Evolutionary conservation across 2,113 vertebrate species (phyloP).

Genomic region (Sorex fumeus): DNA sequence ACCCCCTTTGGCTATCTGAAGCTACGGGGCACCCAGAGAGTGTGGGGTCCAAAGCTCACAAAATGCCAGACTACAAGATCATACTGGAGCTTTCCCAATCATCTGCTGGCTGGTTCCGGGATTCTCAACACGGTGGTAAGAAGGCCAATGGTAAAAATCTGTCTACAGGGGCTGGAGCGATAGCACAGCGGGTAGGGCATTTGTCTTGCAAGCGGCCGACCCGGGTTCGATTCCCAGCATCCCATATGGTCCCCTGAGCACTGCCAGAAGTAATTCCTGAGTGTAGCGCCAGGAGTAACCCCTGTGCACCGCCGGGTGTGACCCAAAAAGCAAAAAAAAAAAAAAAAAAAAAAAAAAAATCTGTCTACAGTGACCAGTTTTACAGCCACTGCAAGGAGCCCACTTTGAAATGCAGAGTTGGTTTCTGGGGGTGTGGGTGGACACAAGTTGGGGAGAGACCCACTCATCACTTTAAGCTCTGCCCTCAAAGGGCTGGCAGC

Average conservation of each 20-base stretch:
- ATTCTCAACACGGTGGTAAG: neutral
- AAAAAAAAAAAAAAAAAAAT: too few species aligned
- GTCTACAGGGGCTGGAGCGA: too few species aligned
- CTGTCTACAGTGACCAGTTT: neutral
- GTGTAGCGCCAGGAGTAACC: too few species aligned
- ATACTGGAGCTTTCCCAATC: neutral
- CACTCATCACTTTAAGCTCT: neutral
- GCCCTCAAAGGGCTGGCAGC: neutral
- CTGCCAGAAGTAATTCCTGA: too few species aligned
- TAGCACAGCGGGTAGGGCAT: too few species aligned
- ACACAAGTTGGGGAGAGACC: neutral
- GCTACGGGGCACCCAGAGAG: neutral
- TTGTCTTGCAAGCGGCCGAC: too few species aligned
- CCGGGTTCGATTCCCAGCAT: too few species aligned
- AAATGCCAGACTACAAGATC: neutral
- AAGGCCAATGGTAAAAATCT: neutral
- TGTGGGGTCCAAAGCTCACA: neutral
- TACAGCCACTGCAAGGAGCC: neutral
- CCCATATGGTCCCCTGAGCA: too few species aligned
- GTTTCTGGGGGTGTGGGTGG: neutral
- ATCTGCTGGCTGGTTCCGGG: neutral
- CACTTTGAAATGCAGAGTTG: neutral
- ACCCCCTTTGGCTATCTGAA: neutral
- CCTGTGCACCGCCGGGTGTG: too few species aligned
- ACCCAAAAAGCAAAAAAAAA: too few species aligned